Base-by-base conservation (phyloP, 2,113 vertebrate species). In the Recurvirostra avosetta region DNA sequence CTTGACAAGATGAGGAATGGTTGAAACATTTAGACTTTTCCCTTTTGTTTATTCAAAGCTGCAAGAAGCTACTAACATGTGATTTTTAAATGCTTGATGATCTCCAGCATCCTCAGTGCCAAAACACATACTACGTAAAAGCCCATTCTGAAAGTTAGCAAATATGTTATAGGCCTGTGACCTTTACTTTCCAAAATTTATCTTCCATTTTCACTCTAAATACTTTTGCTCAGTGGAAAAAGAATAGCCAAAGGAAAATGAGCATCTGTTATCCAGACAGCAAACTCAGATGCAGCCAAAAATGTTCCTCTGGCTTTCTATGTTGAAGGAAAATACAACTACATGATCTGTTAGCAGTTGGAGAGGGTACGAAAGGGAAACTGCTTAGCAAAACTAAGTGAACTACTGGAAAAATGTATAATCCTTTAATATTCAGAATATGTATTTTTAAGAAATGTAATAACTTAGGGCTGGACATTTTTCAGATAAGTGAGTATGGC, bases 191-290 rank as follows among this genome's bases (percentile, higher is more conserved):
- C 36, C 38, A 79, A 83, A 93, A 90, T 36, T 27, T 53, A 65
- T 86, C 83, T 84, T 84, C 45, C 63, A 36, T 95, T 94, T 91
- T 94, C 41, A 55, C 26, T 88, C 27, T 34, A 65, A 88, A 86
- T 76, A 86, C 45, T 90, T 90, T 88, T 94, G 50, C 56, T 90
- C 32, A 74, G 63, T 83, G 47, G 41, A 45, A 91, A 80, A 91
- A 91, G 40, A 91, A 62, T 41, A 49, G 59, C 55, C 85, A 90
- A 90, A 86, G 50, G 82, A 92, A 94, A 94, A 86, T 7, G 13
- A 96, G 75, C 92, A 96, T 96, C 75, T 96, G 92, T 93, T 94
- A 38, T 63, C 78, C 86, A 93, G 94, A 93, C 43, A 81, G 58
- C 84, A 93, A 80, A 77, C 26, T 84, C 29, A 7, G 29, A 80